Conservation (phyloP, 1,140 invertebrate genomes). For the Drosophila obscura region DNA sequence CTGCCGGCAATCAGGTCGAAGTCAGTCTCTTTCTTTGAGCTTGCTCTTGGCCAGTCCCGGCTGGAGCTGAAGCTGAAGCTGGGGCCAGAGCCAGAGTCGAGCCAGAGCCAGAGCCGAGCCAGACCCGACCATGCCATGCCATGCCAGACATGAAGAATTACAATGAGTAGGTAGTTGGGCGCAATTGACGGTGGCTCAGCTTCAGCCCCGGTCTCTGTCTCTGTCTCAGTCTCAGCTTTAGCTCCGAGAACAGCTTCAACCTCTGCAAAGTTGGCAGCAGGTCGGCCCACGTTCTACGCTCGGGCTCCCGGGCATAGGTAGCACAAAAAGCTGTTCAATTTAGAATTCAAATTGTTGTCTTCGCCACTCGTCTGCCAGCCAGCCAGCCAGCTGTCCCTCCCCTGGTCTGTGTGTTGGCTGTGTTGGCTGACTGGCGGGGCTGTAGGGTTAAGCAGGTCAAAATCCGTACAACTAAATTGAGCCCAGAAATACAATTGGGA, state of each 20-base stretch:
- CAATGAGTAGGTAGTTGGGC: slow-evolving; percentile 81
- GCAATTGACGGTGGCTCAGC: slow-evolving; percentile 68
- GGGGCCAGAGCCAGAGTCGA: no score
- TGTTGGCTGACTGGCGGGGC: slow-evolving; percentile 26
- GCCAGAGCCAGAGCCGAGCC: no score
- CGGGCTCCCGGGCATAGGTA: slow-evolving; percentile 80
- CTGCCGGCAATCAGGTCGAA: slow-evolving; percentile 76
- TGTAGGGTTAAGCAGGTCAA: slow-evolving; percentile 82
- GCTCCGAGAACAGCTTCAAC: slow-evolving; percentile 25
- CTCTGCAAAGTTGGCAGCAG: slow-evolving; percentile 71
- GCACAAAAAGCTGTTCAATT: slow-evolving; percentile 83
- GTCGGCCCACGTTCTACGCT: slow-evolving; percentile 75
- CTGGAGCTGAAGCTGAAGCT: no score
- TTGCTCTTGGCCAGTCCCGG: slow-evolving; percentile 35
- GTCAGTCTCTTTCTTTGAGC: slow-evolving; percentile 34
- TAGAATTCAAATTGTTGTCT: slow-evolving; percentile 83
- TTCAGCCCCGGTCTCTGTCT: slow-evolving; percentile 10
- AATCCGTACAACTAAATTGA: slow-evolving; percentile 83
- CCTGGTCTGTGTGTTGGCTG: slow-evolving; percentile 2
- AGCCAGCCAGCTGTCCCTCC: slow-evolving; percentile 12
- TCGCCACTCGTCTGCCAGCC: slow-evolving; percentile 65
- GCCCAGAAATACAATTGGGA: slow-evolving; percentile 75
- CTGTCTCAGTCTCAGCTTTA: background rate
- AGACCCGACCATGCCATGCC: no score
- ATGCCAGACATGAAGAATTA: slow-evolving; percentile 78